Percentiles rank a stretch among this genome's conserved stretches.
Evolutionary conservation across 1,140 invertebrate genomes (phyloP).

Genomic region (Drosophila parabipectinata): DNA sequence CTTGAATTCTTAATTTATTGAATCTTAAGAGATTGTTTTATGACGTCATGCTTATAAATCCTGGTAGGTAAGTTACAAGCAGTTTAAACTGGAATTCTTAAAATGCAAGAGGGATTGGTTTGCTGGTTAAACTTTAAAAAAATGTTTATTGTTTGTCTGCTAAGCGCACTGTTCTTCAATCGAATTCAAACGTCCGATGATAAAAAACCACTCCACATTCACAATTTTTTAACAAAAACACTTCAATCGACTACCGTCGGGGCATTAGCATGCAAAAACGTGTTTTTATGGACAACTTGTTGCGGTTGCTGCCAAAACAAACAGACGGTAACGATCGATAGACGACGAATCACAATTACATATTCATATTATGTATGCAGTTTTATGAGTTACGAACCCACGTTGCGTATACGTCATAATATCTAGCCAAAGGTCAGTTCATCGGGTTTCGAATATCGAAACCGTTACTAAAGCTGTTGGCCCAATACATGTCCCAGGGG

Average conservation of each 20-base stretch:
- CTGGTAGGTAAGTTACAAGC: constrained; percentile 14
- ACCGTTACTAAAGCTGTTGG: neutral
- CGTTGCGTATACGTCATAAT: constrained; percentile 64
- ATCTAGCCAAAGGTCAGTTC: constrained; percentile 3
- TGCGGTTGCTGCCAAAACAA: constrained; percentile 43
- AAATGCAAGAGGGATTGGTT: neutral
- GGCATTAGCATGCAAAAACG: constrained; percentile 69
- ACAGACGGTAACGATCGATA: constrained; percentile 37
- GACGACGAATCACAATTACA: constrained; percentile 32
- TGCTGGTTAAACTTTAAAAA: neutral
- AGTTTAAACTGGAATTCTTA: constrained; percentile 22
- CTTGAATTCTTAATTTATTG: constrained; percentile 15
- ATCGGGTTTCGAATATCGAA: neutral
- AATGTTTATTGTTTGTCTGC: neutral
- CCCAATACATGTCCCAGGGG: too few species aligned
- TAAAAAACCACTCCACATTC: constrained; percentile 11
- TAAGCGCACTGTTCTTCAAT: neutral
- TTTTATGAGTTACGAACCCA: constrained; percentile 32
- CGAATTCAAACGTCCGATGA: neutral
- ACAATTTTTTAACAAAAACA: constrained; percentile 28
- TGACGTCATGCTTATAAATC: constrained; percentile 41
- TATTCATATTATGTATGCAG: constrained; percentile 9
- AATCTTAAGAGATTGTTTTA: constrained; percentile 18
- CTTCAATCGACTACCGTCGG: constrained; percentile 34
- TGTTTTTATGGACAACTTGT: constrained; percentile 59